phyloP scores from a whole-genome alignment of 2,113 vertebrate genomes.

The Probosciger aterrimus region DNA sequence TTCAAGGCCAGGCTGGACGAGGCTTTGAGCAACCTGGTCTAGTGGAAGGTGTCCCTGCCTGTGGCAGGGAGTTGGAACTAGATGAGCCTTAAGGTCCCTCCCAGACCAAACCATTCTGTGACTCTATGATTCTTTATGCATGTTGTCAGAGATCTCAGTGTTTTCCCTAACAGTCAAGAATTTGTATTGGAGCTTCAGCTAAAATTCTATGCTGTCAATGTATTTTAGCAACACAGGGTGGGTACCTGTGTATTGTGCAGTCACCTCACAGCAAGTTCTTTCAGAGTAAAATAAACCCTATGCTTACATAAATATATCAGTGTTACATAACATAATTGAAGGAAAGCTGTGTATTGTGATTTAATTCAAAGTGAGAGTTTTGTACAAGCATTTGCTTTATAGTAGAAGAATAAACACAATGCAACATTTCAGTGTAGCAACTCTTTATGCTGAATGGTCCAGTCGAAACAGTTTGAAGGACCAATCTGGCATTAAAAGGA shows the following conservation, averaged over 20 bases:
- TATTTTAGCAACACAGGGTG: neutral
- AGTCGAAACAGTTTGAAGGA: neutral
- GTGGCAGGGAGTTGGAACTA: neutral
- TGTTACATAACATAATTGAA: neutral
- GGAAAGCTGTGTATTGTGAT: neutral
- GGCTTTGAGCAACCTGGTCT: neutral
- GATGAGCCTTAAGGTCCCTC: neutral
- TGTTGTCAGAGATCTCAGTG: neutral
- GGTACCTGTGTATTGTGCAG: neutral
- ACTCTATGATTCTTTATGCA: neutral
- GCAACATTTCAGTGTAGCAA: neutral
- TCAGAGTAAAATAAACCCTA: neutral
- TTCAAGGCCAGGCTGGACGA: neutral
- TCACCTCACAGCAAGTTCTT: neutral
- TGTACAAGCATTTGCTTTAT: neutral
- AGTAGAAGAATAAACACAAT: neutral
- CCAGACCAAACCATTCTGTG: neutral
- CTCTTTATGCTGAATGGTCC: neutral
- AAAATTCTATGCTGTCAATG: neutral
- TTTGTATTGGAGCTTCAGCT: neutral
- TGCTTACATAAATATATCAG: neutral
- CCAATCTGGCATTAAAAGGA: neutral
- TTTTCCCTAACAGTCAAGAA: neutral
- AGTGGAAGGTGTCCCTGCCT: neutral
- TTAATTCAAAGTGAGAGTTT: constrained; percentile 3